Percentiles rank a stretch among this genome's conserved stretches.
These are phyloP conservation scores for Oreochromis spilurus DNA, from an alignment of 2,113 vertebrate species.

Conservation along the genomic window DNA sequence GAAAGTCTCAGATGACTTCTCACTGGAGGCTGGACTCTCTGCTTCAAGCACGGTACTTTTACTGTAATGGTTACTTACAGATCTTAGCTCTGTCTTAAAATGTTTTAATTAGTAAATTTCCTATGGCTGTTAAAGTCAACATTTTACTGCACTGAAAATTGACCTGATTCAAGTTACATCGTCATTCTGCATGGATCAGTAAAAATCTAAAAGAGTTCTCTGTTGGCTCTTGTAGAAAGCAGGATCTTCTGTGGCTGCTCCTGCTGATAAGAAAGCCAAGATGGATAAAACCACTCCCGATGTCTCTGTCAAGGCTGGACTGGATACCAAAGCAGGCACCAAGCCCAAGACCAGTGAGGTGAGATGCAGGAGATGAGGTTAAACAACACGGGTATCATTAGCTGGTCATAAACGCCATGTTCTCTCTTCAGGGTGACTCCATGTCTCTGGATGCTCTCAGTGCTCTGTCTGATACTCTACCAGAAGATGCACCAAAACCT, in stretches of 20 bases:
- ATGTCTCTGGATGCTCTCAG: constrained; percentile 57
- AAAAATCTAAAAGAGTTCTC: not conserved
- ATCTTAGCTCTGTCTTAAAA: not conserved
- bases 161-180: not conserved
- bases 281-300: not conserved
- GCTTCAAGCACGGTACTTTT: not conserved
- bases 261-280: constrained; percentile 54
- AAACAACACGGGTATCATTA: rapidly evolving
- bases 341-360: constrained; percentile 26
- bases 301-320: not conserved
- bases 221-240: constrained; percentile 1
- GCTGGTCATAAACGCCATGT: not conserved
- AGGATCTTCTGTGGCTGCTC: not conserved
- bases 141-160: not conserved
- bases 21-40: constrained; percentile 19
- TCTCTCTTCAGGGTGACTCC: constrained; percentile 13
- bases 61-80: not conserved
- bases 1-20: constrained; percentile 17
- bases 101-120: not conserved
- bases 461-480: constrained; percentile 48
- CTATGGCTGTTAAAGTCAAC: not conserved
- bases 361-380: not conserved
- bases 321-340: not conserved
- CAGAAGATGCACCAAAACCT: constrained; percentile 35
- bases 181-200: not conserved